Base-by-base conservation (phyloP, 2,888 invertebrate genomes). In the Rotaria macrura region DNA sequence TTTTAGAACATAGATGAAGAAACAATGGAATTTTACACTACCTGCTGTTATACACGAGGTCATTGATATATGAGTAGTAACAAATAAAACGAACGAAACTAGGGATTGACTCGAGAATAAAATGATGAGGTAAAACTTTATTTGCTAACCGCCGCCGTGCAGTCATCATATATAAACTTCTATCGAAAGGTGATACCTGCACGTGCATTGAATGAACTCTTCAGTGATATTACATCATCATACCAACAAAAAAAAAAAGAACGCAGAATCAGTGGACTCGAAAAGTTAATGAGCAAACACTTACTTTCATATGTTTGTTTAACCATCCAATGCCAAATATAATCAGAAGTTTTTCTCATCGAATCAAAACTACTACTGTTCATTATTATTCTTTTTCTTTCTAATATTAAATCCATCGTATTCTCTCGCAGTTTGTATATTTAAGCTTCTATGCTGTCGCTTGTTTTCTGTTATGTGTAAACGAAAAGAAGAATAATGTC, bases 221-320 rank as follows among this genome's bases (percentile, higher is more conserved):
- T 34, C 65, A 34, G 20, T 65, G 34, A 65, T 65, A 34, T 65
- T 34, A 65, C 34, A 65, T 65, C 34, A 65, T 65, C 65, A 17
- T 34, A 34, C 34, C 34, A 65, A 65, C 34, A 65, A 10, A 29
- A 34, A 1, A 29, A 34, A 12, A n/a, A n/a, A n/a, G n/a, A n/a
- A n/a, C n/a, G n/a, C 49, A 49, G 34, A 34, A 52, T 52, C 52
- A 23, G 5, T 52, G 52, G 10, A 52, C 23, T 52, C 23, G 52
- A 52, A 52, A 52, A 52, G 52, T 65, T 65, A 65, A 65, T 65
- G 17, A 65, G 34, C 20, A 65, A 65, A 65, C 25, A 43, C 79
- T 34, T 79, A 79, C 79, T 43, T 43, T 79, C 79, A 79, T 79
- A 79, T 79, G 79, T 79, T 79, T 79, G 79, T n/a, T 79, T 79